Base-by-base conservation (phyloP, 2,113 vertebrate genomes). In the Xiphophorus couchianus region DNA sequence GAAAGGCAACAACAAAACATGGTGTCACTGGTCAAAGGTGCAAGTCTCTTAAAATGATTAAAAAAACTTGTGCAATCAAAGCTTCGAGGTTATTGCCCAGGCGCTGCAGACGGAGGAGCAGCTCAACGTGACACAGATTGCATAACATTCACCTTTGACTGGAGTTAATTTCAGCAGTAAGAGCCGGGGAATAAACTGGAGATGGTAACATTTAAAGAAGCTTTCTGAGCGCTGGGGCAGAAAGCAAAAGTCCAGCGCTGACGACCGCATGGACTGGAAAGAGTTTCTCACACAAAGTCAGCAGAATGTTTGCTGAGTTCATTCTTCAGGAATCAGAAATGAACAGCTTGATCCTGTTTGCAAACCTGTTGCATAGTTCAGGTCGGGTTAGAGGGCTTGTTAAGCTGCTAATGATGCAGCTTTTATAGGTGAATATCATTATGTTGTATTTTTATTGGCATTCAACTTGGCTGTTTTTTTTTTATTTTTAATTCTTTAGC, bases 71-170 rank as follows among this genome's bases (percentile, higher is more conserved):
- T 28, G 35, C 58, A 62, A 71, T 15, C 54, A 4, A 25, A 60
- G 31, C 51, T 61, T 10, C 17, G 8, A 4, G 37, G 9, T 13
- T 29, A 27, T 11, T 62, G 58, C 27, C 35, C 25, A 37, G 69
- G 31, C 19, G 25, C 29, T 25, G 19, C 19, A 30, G 66, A 69
- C 44, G 15, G 42, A 15, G 44, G 19, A 13, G 33, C 66, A 27
- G 68, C 30, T 70, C 48, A 35, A 11, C n/a, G 68, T 70, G 10
- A 70, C 54, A 14, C 14, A 70, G 19, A 9, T 37, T 71, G 54
- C 54, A 37, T 35, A 35, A 58, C 22, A n/a, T 69, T 3, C 27
- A 67, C 27, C 27, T 29, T 15, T 14, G 62, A 8, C 19, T 13
- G 9, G 29, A 31, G 17, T 48, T 19, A 30, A 9, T 19, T 30